Evolutionary conservation across 2,888 invertebrate species (phyloP).

Genomic region (Volucella bombylans): DNA sequence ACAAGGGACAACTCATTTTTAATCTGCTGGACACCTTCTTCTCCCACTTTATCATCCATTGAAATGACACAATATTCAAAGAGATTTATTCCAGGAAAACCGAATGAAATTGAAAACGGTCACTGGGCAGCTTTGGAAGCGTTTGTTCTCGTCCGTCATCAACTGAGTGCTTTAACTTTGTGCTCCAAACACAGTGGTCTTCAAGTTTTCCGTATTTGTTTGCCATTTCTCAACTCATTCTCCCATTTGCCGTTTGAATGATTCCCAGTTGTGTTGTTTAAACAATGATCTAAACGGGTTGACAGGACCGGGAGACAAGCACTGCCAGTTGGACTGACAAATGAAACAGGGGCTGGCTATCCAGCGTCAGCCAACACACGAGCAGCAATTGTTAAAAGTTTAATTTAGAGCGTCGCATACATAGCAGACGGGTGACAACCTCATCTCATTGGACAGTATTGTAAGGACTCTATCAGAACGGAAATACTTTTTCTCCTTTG

Average conservation of each 20-base stretch:
- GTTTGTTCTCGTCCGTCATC: neutral
- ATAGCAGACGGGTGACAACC: slow-evolving; percentile 13
- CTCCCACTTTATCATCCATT: neutral
- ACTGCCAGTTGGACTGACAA: neutral
- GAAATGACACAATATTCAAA: slow-evolving; percentile 49
- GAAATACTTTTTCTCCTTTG: neutral
- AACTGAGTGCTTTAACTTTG: no score
- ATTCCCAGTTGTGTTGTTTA: slow-evolving; percentile 53
- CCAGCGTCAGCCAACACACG: neutral
- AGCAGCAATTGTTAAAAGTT: slow-evolving; percentile 25
- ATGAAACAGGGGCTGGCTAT: neutral
- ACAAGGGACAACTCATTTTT: slow-evolving; percentile 67
- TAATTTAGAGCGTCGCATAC: slow-evolving; percentile 28
- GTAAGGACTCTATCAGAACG: slow-evolving; percentile 30
- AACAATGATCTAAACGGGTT: slow-evolving; percentile 52
- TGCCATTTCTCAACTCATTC: slow-evolving; percentile 14
- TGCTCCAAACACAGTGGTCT: neutral
- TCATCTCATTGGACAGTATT: neutral
- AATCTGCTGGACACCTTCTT: slow-evolving; percentile 48
- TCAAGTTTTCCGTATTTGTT: slow-evolving; percentile 29
- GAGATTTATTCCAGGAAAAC: slow-evolving; percentile 64
- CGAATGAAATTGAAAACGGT: slow-evolving; percentile 59
- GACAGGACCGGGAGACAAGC: slow-evolving; percentile 43
- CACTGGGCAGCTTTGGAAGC: slow-evolving; percentile 36
- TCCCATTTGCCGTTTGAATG: slow-evolving; percentile 12